Conservation (phyloP, 2,888 invertebrate species). For the Epirrhoe alternata region DNA sequence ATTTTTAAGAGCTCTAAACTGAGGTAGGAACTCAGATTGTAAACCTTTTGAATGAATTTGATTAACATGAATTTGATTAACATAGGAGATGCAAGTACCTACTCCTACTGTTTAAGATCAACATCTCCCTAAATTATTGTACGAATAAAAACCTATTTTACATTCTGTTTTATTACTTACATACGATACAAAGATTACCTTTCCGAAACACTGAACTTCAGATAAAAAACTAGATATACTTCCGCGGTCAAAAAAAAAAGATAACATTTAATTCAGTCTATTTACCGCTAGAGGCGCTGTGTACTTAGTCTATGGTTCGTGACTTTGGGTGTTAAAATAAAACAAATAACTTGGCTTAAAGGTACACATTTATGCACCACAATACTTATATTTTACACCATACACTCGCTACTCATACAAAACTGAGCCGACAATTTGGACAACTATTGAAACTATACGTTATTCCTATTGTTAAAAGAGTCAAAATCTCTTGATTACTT, state of each 20-base stretch:
- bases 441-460: conserved; percentile 32
- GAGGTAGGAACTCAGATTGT: too few relatives aligned
- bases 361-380: conserved; percentile 69
- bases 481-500: conserved; percentile 30
- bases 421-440: conserved; percentile 48
- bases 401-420: conserved; percentile 60
- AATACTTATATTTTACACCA: conserved; percentile 55
- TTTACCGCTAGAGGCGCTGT: too few relatives aligned
- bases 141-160: conserved; percentile 34
- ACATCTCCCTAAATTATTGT: conserved; percentile 18
- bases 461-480: conserved; percentile 29
- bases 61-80: too few relatives aligned
- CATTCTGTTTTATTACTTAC: conserved; percentile 31
- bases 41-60: too few relatives aligned
- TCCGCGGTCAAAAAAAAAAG: conserved; percentile 19
- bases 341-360: conserved; percentile 60
- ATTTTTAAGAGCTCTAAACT: too few relatives aligned
- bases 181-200: too few relatives aligned
- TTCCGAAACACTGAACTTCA: neutral
- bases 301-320: too few relatives aligned
- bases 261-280: too few relatives aligned
- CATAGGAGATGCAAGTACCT: too few relatives aligned
- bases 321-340: conserved; percentile 20
- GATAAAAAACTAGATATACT: neutral
- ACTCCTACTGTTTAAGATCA: too few relatives aligned